phyloP scores from a whole-genome alignment of 1,140 invertebrate species.

The Dryas iulia region DNA sequence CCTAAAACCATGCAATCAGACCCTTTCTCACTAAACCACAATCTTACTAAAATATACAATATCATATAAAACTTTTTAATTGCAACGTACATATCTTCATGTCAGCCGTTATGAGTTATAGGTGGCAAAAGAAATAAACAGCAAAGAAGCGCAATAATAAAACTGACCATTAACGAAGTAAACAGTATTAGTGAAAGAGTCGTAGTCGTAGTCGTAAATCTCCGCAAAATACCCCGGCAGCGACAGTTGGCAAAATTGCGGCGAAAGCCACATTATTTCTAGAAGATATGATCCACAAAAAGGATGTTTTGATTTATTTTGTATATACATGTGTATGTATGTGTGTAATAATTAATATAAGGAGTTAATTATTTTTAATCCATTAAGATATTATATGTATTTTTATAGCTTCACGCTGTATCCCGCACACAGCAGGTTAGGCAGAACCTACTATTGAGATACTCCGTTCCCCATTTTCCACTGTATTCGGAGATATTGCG shows the following conservation, averaged over 20 bases:
- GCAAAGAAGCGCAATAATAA: constrained; percentile 60
- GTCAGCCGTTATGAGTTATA: constrained; percentile 37
- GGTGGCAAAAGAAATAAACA: constrained; percentile 52
- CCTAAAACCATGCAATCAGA: no score
- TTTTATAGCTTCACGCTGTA: no score
- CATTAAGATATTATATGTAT: no score
- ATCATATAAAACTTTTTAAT: constrained; percentile 31
- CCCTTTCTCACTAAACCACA: no score
- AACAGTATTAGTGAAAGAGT: constrained; percentile 73
- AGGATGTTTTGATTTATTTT: constrained; percentile 27
- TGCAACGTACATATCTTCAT: constrained; percentile 22
- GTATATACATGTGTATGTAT: background rate
- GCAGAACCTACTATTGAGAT: no score
- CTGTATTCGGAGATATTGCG: no score
- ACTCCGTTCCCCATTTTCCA: no score
- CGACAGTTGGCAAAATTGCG: constrained; percentile 61
- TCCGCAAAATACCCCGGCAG: constrained; percentile 47
- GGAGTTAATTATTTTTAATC: background rate
- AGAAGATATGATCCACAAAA: constrained; percentile 29
- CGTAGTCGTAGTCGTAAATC: constrained; percentile 62
- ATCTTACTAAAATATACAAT: no score
- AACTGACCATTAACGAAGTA: constrained; percentile 72
- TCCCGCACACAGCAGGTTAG: no score
- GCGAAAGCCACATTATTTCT: constrained; percentile 46
- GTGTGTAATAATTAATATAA: background rate